phyloP scores from a whole-genome alignment of 2,888 invertebrate genomes.

The Eulithis prunata region DNA sequence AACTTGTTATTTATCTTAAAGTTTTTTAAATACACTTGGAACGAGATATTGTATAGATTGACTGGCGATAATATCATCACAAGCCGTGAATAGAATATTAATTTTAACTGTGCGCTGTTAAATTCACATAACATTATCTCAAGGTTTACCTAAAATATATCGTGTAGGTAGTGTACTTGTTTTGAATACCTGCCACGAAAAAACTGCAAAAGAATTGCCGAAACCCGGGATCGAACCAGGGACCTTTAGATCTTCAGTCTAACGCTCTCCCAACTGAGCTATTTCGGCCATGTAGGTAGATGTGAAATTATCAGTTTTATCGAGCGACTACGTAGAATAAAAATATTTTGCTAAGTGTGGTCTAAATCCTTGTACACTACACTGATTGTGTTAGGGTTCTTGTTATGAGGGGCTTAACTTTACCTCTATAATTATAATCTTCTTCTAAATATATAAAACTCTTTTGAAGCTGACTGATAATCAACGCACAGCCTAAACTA shows the following conservation, averaged over 20 bases:
- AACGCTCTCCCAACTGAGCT: constrained; percentile 44
- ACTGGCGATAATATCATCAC: not conserved
- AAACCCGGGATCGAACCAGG: constrained; percentile 49
- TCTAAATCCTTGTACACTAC: no score
- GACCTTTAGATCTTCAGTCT: constrained; percentile 48
- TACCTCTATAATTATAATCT: no score
- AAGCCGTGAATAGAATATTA: constrained; percentile 1
- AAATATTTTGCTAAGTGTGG: no score
- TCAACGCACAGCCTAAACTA: no score
- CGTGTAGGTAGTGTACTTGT: not conserved
- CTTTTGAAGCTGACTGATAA: no score
- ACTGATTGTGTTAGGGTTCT: no score
- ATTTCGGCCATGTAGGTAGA: constrained; percentile 14
- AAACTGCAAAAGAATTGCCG: constrained; percentile 36
- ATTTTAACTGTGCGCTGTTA: not conserved
- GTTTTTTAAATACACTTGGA: no score
- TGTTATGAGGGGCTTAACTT: no score
- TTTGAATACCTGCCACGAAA: not conserved
- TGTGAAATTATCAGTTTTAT: constrained; percentile 14
- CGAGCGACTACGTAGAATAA: not conserved
- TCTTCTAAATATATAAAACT: no score
- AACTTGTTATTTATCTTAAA: no score
- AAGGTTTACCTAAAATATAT: not conserved
- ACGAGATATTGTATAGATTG: no score
- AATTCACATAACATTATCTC: not conserved